phyloP scores from a whole-genome alignment of 2,113 vertebrate species.

The Thermophis baileyi region DNA sequence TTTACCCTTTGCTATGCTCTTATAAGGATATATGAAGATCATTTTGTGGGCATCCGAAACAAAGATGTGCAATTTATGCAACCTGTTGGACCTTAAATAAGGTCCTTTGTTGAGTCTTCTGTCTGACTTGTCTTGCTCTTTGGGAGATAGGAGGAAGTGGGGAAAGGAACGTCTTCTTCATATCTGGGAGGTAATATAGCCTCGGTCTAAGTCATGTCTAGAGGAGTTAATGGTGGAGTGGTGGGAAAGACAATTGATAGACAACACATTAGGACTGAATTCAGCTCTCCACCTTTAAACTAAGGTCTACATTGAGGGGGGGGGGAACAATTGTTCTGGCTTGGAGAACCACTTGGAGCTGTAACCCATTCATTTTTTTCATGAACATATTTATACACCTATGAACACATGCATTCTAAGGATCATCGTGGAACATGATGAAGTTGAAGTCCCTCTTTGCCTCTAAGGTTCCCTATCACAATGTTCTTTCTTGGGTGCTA shows the following conservation, averaged over 20 bases:
- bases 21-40: not conserved
- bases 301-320: not conserved
- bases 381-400: not conserved
- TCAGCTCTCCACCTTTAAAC: not conserved
- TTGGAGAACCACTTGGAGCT: not conserved
- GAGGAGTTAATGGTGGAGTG: not conserved
- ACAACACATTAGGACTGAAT: not conserved
- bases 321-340: not conserved
- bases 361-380: not conserved
- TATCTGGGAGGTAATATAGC: not conserved
- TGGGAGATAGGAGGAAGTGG: not conserved
- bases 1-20: not conserved
- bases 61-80: not conserved
- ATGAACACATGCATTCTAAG: not conserved
- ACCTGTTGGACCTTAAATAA: not conserved
- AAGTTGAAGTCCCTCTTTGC: not conserved
- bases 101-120: not conserved
- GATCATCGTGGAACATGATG: not conserved
- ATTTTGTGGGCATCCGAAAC: not conserved
- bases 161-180: not conserved
- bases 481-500: not conserved
- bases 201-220: not conserved
- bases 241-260: not conserved
- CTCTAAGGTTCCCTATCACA: not conserved
- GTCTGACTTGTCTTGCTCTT: not conserved